phyloP scores from a whole-genome alignment of 35 echinoderm and acorn worm genomes.

The Holothuria glaberrima region DNA sequence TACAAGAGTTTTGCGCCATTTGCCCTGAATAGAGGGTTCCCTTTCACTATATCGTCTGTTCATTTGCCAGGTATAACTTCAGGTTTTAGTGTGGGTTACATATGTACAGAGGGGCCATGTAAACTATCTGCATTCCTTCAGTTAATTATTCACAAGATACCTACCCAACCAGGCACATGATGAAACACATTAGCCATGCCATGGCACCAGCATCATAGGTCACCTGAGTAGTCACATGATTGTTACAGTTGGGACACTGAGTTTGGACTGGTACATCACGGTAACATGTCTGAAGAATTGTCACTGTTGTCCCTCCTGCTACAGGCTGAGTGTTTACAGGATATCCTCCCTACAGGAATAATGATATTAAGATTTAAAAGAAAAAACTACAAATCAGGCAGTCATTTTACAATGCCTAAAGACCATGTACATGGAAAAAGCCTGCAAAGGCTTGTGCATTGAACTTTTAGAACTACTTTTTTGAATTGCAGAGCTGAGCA shows the following conservation, averaged over 20 bases:
- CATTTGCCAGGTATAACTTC: no score
- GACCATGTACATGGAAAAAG: no score
- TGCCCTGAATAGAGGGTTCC: no score
- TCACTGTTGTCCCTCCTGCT: conserved; percentile 46
- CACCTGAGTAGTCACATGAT: conserved; percentile 78
- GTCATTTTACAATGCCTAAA: no score
- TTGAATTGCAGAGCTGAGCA: no score
- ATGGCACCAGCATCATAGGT: conserved; percentile 69
- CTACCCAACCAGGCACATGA: conserved; percentile 92
- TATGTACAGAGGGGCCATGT: no score
- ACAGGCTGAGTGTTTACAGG: conserved; percentile 31
- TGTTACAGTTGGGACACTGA: conserved; percentile 86
- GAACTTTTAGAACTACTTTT: no score
- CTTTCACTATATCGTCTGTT: no score
- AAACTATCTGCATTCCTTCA: not conserved
- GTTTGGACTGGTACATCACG: conserved; percentile 71
- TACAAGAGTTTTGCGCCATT: no score
- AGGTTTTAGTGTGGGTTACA: no score
- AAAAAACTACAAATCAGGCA: not conserved
- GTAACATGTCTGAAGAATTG: conserved; percentile 58
- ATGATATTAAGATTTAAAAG: not conserved
- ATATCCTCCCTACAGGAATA: conserved; percentile 46
- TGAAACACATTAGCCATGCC: conserved; percentile 83
- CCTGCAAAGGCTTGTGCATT: no score
- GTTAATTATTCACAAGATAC: not conserved